Conservation (phyloP, 2,113 vertebrate genomes). For the Chionodraco myersi region DNA sequence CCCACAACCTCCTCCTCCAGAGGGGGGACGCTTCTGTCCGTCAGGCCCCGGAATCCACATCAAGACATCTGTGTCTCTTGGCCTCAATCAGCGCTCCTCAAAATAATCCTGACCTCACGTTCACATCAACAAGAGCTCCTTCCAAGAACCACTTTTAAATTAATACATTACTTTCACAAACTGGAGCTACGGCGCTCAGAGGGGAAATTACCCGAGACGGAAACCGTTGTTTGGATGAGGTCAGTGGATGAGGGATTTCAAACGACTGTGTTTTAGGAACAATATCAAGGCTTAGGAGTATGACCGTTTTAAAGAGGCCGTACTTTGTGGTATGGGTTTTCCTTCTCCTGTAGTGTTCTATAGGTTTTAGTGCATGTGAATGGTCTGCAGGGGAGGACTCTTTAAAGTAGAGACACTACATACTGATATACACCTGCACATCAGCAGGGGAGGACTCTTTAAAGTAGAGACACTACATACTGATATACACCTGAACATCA, state of each 20-base stretch:
- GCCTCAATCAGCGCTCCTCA: slow-evolving; percentile 39
- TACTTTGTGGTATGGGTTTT: too few relatives aligned
- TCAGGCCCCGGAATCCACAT: slow-evolving; percentile 20
- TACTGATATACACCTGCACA: too few relatives aligned
- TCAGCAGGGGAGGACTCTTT: too few relatives aligned
- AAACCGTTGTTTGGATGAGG: slow-evolving; percentile 55
- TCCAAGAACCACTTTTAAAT: slow-evolving; percentile 46
- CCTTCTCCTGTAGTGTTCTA: too few relatives aligned
- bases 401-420: too few relatives aligned
- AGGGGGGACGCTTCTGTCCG: slow-evolving; percentile 26
- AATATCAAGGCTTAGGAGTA: too few relatives aligned
- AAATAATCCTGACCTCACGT: slow-evolving; percentile 51
- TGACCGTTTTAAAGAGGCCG: too few relatives aligned
- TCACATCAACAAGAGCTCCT: slow-evolving; percentile 46
- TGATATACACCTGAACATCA: too few relatives aligned
- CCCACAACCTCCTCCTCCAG: slow-evolving; percentile 29
- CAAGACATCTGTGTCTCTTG: slow-evolving; percentile 30
- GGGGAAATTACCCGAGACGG: slow-evolving; percentile 37
- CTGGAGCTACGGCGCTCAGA: slow-evolving; percentile 28
- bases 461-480: too few relatives aligned
- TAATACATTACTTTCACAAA: slow-evolving; percentile 42
- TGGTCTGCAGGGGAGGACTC: too few relatives aligned
- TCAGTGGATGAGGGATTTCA: slow-evolving; percentile 36
- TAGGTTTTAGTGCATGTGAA: too few relatives aligned
- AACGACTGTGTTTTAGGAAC: slow-evolving; percentile 12